Percentiles rank a stretch among this genome's conserved stretches.
Evolutionary conservation across 2,113 vertebrate species (phyloP).

Genomic region (Grallaria varia): DNA sequence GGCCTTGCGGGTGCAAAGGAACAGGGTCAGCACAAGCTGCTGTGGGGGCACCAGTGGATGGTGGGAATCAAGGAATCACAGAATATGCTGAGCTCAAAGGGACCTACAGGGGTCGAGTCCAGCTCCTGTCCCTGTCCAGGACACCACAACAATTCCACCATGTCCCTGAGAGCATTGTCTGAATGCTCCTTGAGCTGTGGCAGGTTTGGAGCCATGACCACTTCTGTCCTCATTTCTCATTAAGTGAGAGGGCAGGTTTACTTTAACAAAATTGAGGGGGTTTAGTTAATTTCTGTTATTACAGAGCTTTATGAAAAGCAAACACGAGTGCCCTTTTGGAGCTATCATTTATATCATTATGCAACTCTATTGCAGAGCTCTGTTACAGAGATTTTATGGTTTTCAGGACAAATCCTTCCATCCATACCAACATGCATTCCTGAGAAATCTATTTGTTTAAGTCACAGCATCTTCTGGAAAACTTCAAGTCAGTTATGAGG

Average conservation of each 20-base stretch:
- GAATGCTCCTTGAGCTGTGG: not conserved
- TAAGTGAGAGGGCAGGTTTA: not conserved
- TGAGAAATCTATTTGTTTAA: not conserved
- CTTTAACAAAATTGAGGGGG: not conserved
- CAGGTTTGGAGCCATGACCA: not conserved
- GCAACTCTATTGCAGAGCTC: not conserved
- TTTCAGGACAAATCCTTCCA: not conserved
- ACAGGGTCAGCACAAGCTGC: fast-evolving
- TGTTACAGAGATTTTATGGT: not conserved
- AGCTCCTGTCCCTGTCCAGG: not conserved
- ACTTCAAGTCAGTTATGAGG: not conserved
- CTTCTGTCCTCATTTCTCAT: not conserved
- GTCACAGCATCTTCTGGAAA: not conserved
- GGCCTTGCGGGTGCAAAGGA: fast-evolving
- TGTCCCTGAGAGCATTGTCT: not conserved
- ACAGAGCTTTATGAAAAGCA: not conserved
- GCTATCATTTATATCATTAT: not conserved
- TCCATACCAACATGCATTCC: not conserved
- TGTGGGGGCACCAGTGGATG: not conserved
- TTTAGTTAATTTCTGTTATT: not conserved
- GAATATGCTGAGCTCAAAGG: not conserved
- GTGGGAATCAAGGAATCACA: not conserved
- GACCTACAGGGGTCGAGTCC: not conserved
- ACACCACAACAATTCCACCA: not conserved
- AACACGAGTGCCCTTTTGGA: not conserved